Conservation (phyloP, 2,113 vertebrate genomes). For the Trinectes maculatus region DNA sequence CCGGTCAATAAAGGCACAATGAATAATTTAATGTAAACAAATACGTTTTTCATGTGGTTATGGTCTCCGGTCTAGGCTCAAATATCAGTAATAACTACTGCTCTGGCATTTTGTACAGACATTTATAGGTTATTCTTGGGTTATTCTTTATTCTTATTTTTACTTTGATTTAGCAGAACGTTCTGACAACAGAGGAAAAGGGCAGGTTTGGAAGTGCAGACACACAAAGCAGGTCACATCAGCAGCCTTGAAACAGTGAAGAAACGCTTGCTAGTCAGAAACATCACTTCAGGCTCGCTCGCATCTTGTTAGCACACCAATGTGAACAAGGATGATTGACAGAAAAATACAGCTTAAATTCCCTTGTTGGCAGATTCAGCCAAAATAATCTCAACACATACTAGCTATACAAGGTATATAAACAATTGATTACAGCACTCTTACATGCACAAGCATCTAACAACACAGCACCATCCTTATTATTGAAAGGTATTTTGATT, state of each 20-base stretch:
- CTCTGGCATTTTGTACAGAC: too few relatives aligned
- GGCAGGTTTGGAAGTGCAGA: constrained; percentile 12
- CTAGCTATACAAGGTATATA: too few relatives aligned
- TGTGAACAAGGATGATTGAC: constrained; percentile 66
- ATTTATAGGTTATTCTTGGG: too few relatives aligned
- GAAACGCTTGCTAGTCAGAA: constrained; percentile 57
- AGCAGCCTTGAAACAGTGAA: constrained; percentile 25
- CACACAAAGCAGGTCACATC: constrained; percentile 39
- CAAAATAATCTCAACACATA: too few relatives aligned
- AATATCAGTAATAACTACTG: too few relatives aligned
- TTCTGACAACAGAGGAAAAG: constrained; percentile 45
- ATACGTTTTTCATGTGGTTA: too few relatives aligned
- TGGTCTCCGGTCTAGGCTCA: too few relatives aligned
- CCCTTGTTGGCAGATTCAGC: constrained; percentile 54
- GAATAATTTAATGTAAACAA: background rate
- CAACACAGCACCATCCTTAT: background rate
- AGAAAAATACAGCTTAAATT: constrained; percentile 60
- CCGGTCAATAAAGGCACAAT: background rate
- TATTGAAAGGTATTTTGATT: too few relatives aligned
- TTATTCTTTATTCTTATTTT: background rate
- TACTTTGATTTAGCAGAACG: constrained; percentile 14
- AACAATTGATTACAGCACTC: too few relatives aligned
- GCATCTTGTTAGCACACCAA: constrained; percentile 49
- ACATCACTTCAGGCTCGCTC: constrained; percentile 61
- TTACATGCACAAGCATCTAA: background rate